A percentile compares a stretch with the other conserved stretches of the same genome.
These are phyloP conservation scores for Epistrophella euchroma DNA, from an alignment of 2,888 invertebrate genomes.

Conservation along the genomic window DNA sequence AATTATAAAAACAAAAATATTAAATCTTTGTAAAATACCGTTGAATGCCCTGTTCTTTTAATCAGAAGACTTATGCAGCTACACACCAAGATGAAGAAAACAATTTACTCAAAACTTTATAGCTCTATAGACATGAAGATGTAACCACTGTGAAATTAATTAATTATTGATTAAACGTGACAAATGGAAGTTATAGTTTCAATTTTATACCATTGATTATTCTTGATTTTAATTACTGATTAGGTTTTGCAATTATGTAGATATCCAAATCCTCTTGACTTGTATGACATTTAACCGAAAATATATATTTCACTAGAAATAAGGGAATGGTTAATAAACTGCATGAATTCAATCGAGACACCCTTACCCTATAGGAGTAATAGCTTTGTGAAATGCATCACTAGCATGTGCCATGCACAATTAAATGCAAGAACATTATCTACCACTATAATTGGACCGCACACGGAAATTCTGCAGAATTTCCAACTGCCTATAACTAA, in stretches of 20 bases:
- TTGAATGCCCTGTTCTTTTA: no score
- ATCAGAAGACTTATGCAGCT: no score
- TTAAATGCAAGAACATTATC: constrained; percentile 55
- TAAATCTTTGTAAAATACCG: no score
- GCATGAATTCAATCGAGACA: constrained; percentile 48
- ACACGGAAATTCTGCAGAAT: constrained; percentile 70
- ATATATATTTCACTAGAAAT: neutral
- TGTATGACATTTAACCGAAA: constrained; percentile 38
- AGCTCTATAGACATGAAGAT: no score
- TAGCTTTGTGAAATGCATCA: constrained; percentile 49
- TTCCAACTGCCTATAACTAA: constrained; percentile 73
- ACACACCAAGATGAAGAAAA: no score
- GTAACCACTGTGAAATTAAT: no score
- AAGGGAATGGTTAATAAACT: constrained; percentile 24
- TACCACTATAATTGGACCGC: constrained; percentile 67
- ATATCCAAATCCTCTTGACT: constrained; percentile 37
- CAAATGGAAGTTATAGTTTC: neutral
- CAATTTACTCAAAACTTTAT: no score
- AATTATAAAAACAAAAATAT: no score
- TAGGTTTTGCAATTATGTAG: neutral
- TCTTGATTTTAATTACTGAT: constrained; percentile 56
- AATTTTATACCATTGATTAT: constrained; percentile 8
- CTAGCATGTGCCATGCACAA: constrained; percentile 56
- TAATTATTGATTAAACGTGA: no score
- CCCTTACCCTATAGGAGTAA: neutral